A percentile compares a stretch with the other conserved stretches of the same genome.
Conservation (phyloP, 2,888 invertebrate species). For the Coleophora deauratella region DNA sequence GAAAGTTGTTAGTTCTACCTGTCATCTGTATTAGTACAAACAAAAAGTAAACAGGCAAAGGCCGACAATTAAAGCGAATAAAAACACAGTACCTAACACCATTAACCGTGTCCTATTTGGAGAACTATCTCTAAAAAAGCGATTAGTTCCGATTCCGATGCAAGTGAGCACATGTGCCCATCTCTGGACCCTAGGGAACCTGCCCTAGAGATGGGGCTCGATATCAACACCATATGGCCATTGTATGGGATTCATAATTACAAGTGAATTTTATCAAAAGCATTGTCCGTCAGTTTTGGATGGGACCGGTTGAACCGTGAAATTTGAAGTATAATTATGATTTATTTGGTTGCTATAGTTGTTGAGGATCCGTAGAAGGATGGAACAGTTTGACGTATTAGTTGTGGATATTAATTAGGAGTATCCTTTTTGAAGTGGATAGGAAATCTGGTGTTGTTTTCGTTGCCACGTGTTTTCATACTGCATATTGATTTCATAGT, state of each 20-base stretch:
- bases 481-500: no score
- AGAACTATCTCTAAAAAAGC: slow-evolving; percentile 33
- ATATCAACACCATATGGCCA: slow-evolving; percentile 61
- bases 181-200: slow-evolving; percentile 14
- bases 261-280: slow-evolving; percentile 39
- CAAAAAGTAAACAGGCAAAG: no score
- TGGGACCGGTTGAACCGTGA: slow-evolving; percentile 50
- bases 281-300: slow-evolving; percentile 32
- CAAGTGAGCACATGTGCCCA: slow-evolving; percentile 55
- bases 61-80: no score
- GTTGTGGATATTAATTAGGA: no score
- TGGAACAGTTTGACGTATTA: no score
- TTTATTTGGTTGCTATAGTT: not conserved
- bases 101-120: slow-evolving; percentile 25
- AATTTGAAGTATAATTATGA: slow-evolving; percentile 27
- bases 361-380: not conserved
- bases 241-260: slow-evolving; percentile 49
- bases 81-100: slow-evolving; percentile 22
- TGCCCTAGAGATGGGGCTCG: slow-evolving; percentile 3
- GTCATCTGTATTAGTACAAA: no score
- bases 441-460: no score
- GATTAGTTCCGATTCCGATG: slow-evolving; percentile 59
- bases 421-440: no score
- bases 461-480: no score
- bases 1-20: no score